These are phyloP conservation scores for Hippocampus kuda DNA, from an alignment of 2,797 vertebrate species.

Conservation along the genomic window DNA sequence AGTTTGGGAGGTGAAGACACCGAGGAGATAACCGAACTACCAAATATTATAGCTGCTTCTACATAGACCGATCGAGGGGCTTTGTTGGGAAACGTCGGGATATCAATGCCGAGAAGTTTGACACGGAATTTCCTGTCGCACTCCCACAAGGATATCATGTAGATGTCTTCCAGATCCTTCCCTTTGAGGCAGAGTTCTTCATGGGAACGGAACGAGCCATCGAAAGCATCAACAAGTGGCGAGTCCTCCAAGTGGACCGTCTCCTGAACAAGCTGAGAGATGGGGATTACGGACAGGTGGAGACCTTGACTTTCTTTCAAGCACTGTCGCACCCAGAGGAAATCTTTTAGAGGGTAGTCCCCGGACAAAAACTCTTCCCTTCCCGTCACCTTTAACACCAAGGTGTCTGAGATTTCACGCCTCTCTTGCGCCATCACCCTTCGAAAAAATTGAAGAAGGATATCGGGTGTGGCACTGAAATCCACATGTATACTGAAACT, in stretches of 20 bases:
- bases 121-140: constrained; percentile 68
- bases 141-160: constrained; percentile 73
- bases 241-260: constrained; percentile 50
- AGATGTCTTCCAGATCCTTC: constrained; percentile 64
- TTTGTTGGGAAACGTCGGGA: constrained; percentile 59
- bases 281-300: constrained; percentile 58
- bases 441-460: constrained; percentile 35
- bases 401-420: constrained; percentile 18
- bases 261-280: constrained; percentile 48
- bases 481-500: constrained; percentile 49
- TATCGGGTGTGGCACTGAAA: constrained; percentile 20
- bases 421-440: constrained; percentile 32
- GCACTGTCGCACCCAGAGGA: constrained; percentile 67
- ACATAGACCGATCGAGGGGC: constrained; percentile 56
- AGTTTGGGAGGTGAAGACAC: constrained; percentile 54
- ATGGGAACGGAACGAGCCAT: constrained; percentile 63
- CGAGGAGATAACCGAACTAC: constrained; percentile 58
- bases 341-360: constrained; percentile 49
- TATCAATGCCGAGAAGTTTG: constrained; percentile 71
- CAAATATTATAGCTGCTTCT: constrained; percentile 64
- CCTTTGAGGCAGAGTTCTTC: constrained; percentile 58
- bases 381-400: constrained; percentile 63
- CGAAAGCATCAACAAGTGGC: constrained; percentile 66
- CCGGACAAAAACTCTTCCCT: constrained; percentile 69
- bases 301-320: constrained; percentile 58